Conservation (phyloP, 2,888 invertebrate species). For the Theodoxus fluviatilis region DNA sequence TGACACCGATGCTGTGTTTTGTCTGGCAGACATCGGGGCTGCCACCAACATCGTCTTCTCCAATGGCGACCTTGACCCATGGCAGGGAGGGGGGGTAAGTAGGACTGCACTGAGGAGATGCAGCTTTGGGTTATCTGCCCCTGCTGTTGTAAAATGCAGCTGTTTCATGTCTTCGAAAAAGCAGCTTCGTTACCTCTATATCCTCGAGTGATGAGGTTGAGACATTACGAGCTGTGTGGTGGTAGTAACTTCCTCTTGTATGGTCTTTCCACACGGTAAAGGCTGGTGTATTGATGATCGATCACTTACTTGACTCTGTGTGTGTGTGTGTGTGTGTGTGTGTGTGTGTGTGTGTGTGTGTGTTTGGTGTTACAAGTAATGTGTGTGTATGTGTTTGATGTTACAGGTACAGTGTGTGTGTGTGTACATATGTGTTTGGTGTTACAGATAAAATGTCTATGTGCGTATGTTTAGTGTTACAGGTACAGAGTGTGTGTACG, state of each 20-base stretch:
- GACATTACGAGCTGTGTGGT: too few relatives aligned
- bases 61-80: slow-evolving; percentile 63
- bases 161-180: slow-evolving; percentile 2
- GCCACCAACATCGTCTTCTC: slow-evolving; percentile 64
- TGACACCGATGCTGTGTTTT: neutral
- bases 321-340: neutral
- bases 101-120: too few relatives aligned
- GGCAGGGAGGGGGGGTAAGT: slow-evolving; percentile 58
- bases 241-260: too few relatives aligned
- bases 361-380: neutral
- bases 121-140: too few relatives aligned
- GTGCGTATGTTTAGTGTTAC: neutral
- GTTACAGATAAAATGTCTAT: too few relatives aligned
- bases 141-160: too few relatives aligned
- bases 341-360: neutral
- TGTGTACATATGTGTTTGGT: neutral
- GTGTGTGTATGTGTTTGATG: neutral
- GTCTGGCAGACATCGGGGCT: slow-evolving; percentile 45
- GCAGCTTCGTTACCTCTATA: neutral
- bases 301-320: neutral
- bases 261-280: too few relatives aligned
- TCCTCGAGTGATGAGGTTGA: too few relatives aligned
- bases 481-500: too few relatives aligned
- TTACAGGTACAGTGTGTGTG: too few relatives aligned
- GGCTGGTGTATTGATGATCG: too few relatives aligned